Percentiles rank a stretch among this genome's conserved stretches.
Evolutionary conservation across 1,140 invertebrate genomes (phyloP).

Genomic region (Microplitis demolitor): DNA sequence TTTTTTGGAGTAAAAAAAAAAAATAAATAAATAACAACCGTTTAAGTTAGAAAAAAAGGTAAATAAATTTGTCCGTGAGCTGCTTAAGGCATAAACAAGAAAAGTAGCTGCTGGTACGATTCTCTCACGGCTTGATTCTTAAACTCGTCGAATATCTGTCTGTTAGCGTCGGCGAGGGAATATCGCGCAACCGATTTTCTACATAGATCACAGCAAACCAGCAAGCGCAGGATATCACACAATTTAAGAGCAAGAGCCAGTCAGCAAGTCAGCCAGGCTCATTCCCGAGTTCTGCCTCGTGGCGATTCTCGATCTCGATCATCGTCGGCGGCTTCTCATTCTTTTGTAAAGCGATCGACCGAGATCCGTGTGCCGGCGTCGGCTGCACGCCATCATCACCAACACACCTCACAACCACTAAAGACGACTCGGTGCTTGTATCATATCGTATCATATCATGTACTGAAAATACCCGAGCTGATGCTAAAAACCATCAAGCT

Average conservation of each 20-base stretch:
- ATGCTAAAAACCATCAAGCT: too few species aligned
- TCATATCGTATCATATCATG: too few species aligned
- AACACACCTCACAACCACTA: neutral
- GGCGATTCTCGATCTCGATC: constrained; percentile 39
- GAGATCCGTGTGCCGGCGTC: constrained; percentile 17
- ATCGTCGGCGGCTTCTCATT: constrained; percentile 17
- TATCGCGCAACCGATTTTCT: too few species aligned
- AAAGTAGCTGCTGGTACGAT: too few species aligned
- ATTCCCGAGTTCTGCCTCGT: constrained; percentile 21
- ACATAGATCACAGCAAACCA: neutral
- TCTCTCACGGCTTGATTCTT: too few species aligned
- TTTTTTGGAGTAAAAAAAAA: too few species aligned
- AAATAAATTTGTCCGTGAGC: too few species aligned
- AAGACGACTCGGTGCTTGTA: neutral
- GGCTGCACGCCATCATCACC: neutral
- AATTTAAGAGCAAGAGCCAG: constrained; percentile 6
- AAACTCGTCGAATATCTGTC: neutral
- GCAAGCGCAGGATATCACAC: constrained; percentile 10
- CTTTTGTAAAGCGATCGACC: constrained; percentile 17
- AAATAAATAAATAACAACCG: too few species aligned
- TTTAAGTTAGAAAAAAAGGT: too few species aligned
- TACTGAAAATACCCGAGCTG: too few species aligned
- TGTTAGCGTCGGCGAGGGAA: neutral
- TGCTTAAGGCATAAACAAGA: too few species aligned
- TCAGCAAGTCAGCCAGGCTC: constrained; percentile 32